Percentiles rank a stretch among this genome's conserved stretches.
These are phyloP conservation scores for Labia minor DNA, from an alignment of 2,888 invertebrate species.

Conservation along the genomic window DNA sequence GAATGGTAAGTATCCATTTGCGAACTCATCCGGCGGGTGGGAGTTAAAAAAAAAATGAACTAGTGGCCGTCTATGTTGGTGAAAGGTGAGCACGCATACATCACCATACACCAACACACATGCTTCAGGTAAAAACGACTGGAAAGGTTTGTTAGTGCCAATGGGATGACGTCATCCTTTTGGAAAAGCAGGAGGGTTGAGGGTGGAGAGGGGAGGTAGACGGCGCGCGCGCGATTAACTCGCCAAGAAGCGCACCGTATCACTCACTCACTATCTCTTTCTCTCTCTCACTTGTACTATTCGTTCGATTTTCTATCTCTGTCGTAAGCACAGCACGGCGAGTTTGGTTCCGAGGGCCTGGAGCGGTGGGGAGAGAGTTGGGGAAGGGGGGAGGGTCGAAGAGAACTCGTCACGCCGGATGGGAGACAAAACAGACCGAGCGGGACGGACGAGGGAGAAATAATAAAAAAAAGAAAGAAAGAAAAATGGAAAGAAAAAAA, in stretches of 20 bases:
- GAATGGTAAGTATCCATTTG: no score
- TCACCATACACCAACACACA: no score
- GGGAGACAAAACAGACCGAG: slow-evolving; percentile 13
- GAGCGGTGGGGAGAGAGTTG: neutral
- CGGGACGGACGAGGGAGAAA: slow-evolving; percentile 23
- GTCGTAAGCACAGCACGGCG: neutral
- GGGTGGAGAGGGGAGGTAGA: neutral
- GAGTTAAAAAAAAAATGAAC: no score
- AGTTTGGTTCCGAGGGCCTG: neutral
- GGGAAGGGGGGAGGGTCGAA: neutral
- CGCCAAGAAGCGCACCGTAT: neutral
- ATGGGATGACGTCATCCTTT: neutral
- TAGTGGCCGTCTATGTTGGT: no score
- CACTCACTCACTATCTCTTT: neutral
- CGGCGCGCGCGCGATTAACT: slow-evolving; percentile 13
- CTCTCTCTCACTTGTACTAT: neutral
- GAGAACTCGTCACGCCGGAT: slow-evolving; percentile 13
- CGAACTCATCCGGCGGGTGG: no score
- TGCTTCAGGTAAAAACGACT: neutral
- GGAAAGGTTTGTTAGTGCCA: neutral
- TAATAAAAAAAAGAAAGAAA: slow-evolving; percentile 3
- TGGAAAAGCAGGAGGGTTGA: no score
- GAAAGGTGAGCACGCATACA: no score
- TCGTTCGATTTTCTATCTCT: neutral
- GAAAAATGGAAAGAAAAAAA: no score